Evolutionary conservation across 2,113 vertebrate species (phyloP).

Genomic region (Eulemur rufifrons): DNA sequence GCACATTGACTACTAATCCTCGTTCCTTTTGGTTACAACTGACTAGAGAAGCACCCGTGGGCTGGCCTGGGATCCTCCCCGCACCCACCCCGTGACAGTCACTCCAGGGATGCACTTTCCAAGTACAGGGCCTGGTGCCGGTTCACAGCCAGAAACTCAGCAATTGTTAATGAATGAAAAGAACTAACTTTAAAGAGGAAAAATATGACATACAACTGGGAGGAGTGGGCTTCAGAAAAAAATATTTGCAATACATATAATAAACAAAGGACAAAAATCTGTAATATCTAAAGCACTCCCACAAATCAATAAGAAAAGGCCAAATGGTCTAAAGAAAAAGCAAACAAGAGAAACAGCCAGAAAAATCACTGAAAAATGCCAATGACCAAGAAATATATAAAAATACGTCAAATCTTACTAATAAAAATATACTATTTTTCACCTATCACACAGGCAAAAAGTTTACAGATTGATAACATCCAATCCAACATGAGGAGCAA

Average conservation of each 20-base stretch:
- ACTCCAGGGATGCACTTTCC: neutral
- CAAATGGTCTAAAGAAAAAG: neutral
- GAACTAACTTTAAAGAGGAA: neutral
- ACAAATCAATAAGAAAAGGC: neutral
- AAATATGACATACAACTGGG: neutral
- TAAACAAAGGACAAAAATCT: neutral
- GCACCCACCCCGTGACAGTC: too few species aligned
- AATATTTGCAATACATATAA: neutral
- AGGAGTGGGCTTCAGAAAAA: neutral
- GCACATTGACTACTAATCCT: accelerated
- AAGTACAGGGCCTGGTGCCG: neutral
- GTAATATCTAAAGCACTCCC: neutral
- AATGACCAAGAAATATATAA: neutral
- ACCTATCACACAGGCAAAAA: neutral
- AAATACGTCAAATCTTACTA: neutral
- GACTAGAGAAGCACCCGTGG: accelerated
- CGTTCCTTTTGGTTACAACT: neutral
- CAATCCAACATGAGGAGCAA: neutral
- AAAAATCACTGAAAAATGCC: neutral
- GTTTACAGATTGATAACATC: neutral
- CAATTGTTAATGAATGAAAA: neutral
- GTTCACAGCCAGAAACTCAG: neutral
- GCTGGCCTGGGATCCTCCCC: neutral
- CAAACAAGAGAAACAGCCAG: neutral
- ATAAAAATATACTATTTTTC: neutral